Conservation (phyloP, 2,797 vertebrate species). For the Hapalemur alaotrensis region DNA sequence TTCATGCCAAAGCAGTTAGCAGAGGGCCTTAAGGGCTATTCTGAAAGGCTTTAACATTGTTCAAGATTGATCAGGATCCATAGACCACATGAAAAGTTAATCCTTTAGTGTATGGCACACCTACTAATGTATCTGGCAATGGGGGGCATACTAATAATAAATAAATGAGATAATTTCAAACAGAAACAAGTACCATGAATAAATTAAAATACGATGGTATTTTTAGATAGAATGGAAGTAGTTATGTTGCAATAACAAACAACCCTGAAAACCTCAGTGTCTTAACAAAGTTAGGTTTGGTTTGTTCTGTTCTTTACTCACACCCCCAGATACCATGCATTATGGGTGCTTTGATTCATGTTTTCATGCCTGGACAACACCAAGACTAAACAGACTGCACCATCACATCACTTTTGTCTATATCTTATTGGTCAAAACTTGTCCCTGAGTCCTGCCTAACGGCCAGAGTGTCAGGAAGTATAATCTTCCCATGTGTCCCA, state of each 20-base stretch:
- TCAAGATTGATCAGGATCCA: neutral
- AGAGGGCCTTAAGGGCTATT: neutral
- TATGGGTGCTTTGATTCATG: neutral
- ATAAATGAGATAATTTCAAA: neutral
- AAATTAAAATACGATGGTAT: neutral
- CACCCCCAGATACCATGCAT: accelerated
- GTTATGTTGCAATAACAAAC: neutral
- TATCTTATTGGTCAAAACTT: neutral
- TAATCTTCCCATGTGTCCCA: neutral
- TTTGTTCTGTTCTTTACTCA: neutral
- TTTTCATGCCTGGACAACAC: neutral
- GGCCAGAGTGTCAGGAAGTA: neutral
- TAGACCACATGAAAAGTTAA: neutral
- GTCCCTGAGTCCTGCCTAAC: neutral
- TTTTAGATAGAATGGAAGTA: neutral
- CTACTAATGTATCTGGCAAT: neutral
- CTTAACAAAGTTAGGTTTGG: neutral
- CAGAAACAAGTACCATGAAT: neutral
- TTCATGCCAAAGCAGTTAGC: neutral
- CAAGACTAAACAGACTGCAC: neutral
- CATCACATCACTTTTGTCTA: neutral
- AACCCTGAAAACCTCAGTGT: neutral
- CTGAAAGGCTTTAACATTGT: neutral
- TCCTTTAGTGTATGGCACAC: neutral
- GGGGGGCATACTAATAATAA: neutral